Evolutionary conservation across 2,113 vertebrate species (phyloP).

Genomic region (Dicaeum eximium): DNA sequence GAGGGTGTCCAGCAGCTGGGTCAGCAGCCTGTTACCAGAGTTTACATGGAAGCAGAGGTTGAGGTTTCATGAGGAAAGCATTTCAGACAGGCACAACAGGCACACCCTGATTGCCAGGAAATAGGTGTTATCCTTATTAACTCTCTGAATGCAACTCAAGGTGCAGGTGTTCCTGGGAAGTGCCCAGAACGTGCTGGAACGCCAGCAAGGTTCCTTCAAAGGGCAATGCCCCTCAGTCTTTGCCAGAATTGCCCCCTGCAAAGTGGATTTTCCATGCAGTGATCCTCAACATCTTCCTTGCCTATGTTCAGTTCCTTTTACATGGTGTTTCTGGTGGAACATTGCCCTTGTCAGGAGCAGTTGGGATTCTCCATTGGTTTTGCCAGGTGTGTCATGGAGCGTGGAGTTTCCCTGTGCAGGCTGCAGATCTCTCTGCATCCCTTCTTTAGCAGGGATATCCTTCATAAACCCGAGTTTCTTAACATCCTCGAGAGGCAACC

Average conservation of each 20-base stretch:
- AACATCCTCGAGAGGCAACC: neutral
- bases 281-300: neutral
- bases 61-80: neutral
- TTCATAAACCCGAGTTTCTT: neutral
- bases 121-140: neutral
- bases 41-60: neutral
- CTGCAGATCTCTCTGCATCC: neutral
- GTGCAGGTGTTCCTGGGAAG: neutral
- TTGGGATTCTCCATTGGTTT: neutral
- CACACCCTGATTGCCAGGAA: neutral
- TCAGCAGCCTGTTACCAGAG: fast-evolving
- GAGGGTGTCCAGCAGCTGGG: neutral
- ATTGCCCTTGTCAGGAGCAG: neutral
- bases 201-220: neutral
- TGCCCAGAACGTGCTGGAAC: neutral
- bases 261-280: neutral
- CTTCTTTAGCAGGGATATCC: neutral
- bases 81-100: neutral
- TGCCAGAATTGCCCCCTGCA: neutral
- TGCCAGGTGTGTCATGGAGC: fast-evolving
- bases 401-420: neutral
- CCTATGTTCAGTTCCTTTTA: neutral
- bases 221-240: fast-evolving
- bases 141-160: neutral
- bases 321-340: neutral